Percentiles rank a stretch among this genome's conserved stretches.
Conservation (phyloP, 2,113 vertebrate genomes). For the Myocastor coypus region DNA sequence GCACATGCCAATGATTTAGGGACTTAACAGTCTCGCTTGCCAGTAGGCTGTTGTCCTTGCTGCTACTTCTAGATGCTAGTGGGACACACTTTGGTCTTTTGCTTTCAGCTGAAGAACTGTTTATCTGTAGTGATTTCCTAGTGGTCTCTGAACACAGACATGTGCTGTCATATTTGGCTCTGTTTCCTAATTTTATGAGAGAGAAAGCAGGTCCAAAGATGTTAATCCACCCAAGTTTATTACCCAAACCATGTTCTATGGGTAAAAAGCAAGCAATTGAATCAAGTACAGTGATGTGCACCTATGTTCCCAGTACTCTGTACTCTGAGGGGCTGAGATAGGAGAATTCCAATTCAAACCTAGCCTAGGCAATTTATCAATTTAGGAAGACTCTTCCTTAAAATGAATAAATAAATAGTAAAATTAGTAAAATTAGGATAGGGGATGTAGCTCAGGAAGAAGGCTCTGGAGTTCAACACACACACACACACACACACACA, state of each 20-base stretch:
- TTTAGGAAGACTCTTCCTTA: too few species aligned
- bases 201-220: not conserved
- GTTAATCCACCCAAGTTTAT: not conserved
- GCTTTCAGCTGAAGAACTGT: constrained; percentile 84
- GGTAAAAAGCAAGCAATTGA: constrained; percentile 22
- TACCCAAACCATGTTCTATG: not conserved
- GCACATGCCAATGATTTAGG: constrained; percentile 91
- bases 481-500: not conserved
- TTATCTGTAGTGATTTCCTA: constrained; percentile 76
- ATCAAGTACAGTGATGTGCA: too few species aligned
- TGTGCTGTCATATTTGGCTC: not conserved
- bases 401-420: too few species aligned
- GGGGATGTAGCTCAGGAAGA: not conserved
- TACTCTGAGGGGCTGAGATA: too few species aligned
- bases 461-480: not conserved
- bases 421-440: too few species aligned
- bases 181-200: not conserved
- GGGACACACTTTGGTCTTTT: constrained; percentile 92
- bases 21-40: constrained; percentile 85
- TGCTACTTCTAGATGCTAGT: constrained; percentile 90
- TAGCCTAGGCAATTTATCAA: too few species aligned
- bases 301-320: too few species aligned
- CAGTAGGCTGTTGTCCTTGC: constrained; percentile 70
- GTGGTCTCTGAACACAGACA: not conserved
- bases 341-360: too few species aligned